A percentile compares a stretch with the other conserved stretches of the same genome.
These are phyloP conservation scores for Sandelia bainsii DNA, from an alignment of 2,797 vertebrate genomes.

Conservation along the genomic window DNA sequence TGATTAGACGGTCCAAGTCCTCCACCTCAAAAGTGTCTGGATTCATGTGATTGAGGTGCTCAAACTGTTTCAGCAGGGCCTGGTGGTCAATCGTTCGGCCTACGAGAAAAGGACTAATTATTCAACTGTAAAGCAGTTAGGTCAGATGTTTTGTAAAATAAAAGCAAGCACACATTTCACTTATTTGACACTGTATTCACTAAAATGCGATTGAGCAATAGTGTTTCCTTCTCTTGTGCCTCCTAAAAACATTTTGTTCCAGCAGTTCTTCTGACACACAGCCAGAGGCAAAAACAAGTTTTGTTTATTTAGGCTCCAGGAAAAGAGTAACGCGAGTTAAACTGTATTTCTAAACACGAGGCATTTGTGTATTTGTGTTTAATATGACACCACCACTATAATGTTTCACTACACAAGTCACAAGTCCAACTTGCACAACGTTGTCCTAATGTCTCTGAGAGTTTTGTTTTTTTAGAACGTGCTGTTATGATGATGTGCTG, in stretches of 20 bases:
- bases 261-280: constrained; percentile 1
- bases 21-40: constrained; percentile 93
- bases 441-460: neutral
- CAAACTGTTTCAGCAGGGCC: constrained; percentile 91
- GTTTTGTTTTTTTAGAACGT: neutral
- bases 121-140: neutral
- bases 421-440: neutral
- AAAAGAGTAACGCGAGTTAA: neutral
- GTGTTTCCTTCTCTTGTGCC: neutral
- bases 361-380: neutral
- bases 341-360: neutral
- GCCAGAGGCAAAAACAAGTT: neutral
- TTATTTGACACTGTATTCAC: neutral
- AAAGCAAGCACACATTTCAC: neutral
- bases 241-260: constrained; percentile 5
- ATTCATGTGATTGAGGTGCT: constrained; percentile 93
- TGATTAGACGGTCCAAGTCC: constrained; percentile 94
- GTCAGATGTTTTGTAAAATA: neutral
- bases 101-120: constrained; percentile 49
- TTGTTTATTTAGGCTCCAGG: constrained; percentile 8
- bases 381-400: neutral
- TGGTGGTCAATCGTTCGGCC: constrained; percentile 89
- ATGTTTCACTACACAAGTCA: neutral
- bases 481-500: too few relatives aligned
- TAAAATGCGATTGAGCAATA: neutral